phyloP scores from a whole-genome alignment of 2,797 vertebrate genomes.

The Podarcis siculus region DNA sequence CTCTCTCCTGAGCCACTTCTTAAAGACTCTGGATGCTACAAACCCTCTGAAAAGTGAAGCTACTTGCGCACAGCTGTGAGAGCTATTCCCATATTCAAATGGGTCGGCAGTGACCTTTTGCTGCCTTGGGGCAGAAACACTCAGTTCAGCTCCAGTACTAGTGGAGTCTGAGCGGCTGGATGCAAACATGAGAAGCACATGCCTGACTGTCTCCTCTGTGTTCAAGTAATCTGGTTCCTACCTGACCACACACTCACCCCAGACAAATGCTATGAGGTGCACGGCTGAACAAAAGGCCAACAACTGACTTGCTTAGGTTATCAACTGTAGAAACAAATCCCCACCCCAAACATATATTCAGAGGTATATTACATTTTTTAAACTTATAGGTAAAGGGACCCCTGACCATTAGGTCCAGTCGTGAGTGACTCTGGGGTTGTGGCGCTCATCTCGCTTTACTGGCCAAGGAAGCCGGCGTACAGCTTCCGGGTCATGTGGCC shows the following conservation, averaged over 20 bases:
- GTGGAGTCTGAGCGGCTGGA: background rate
- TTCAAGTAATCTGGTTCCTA: constrained; percentile 30
- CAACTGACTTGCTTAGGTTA: constrained; percentile 19
- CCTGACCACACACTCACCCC: constrained; percentile 10
- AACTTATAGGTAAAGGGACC: too few relatives aligned
- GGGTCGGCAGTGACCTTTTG: background rate
- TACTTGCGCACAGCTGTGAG: background rate
- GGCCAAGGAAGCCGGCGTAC: too few relatives aligned
- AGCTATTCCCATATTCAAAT: background rate
- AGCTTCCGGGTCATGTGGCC: too few relatives aligned
- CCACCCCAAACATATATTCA: background rate
- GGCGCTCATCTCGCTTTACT: too few relatives aligned
- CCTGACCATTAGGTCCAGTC: too few relatives aligned
- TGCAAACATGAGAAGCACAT: constrained; percentile 32
- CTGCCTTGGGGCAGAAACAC: background rate
- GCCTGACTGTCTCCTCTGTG: constrained; percentile 53
- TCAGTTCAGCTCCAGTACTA: background rate
- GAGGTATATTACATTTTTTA: background rate
- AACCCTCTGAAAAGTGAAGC: background rate
- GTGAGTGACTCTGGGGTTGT: too few relatives aligned
- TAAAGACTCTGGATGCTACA: background rate
- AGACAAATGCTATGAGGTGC: background rate
- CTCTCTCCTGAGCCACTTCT: fast-evolving
- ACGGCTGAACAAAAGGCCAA: constrained; percentile 43
- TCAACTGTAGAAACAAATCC: background rate